Evolutionary conservation across 2,797 vertebrate species (phyloP).

Genomic region (Siniperca scherzeri): DNA sequence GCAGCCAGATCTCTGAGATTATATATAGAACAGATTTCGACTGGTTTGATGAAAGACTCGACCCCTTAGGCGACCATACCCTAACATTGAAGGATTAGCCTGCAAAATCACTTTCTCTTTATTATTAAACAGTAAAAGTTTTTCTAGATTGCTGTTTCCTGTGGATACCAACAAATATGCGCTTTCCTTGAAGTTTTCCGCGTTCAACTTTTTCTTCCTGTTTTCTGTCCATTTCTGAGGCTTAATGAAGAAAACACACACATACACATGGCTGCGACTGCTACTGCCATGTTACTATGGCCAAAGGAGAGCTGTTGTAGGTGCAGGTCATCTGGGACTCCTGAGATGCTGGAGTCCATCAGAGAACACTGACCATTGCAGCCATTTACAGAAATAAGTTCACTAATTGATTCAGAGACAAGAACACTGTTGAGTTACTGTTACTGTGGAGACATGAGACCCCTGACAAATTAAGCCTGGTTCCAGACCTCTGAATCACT

Average conservation of each 20-base stretch:
- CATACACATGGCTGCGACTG: background rate
- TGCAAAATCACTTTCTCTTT: slow-evolving; percentile 67
- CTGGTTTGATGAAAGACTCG: slow-evolving; percentile 15
- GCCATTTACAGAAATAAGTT: slow-evolving; percentile 20
- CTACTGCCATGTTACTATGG: slow-evolving; percentile 31
- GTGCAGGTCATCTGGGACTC: slow-evolving; percentile 40
- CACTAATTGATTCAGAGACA: background rate
- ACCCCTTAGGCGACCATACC: slow-evolving; percentile 31
- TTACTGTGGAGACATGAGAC: background rate
- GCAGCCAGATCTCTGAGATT: slow-evolving; percentile 24
- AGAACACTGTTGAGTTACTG: background rate
- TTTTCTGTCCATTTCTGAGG: slow-evolving; percentile 35
- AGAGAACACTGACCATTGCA: background rate
- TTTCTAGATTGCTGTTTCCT: slow-evolving; percentile 59
- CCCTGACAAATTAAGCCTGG: background rate
- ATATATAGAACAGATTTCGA: slow-evolving; percentile 46
- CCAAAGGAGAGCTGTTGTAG: slow-evolving; percentile 38
- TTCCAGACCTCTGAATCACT: background rate
- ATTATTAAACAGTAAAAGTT: slow-evolving; percentile 62
- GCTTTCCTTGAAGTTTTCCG: slow-evolving; percentile 39
- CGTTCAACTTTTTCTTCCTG: slow-evolving; percentile 20
- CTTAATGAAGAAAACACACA: slow-evolving; percentile 74
- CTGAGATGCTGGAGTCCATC: slow-evolving; percentile 29
- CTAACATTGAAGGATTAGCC: slow-evolving; percentile 42
- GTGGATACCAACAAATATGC: slow-evolving; percentile 50